Conservation (phyloP, 2,113 vertebrate genomes). For the cattle (Bos taurus) region DNA sequence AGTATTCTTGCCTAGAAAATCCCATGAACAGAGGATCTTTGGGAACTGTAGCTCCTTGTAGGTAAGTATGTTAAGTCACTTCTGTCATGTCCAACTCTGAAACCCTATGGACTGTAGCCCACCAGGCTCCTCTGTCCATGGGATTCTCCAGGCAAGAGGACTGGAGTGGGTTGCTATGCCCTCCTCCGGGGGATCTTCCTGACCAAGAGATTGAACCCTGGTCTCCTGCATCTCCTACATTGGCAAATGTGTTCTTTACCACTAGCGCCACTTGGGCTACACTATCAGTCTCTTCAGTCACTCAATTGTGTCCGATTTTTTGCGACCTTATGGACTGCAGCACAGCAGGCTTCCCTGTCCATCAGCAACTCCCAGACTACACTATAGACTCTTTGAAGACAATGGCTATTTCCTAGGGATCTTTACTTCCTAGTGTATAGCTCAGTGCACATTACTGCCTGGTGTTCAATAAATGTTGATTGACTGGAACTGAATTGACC, state of each 20-base stretch:
- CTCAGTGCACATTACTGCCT: not conserved
- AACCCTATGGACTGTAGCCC: not conserved
- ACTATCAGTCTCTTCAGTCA: not conserved
- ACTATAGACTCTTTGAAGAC: not conserved
- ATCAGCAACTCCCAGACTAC: not conserved
- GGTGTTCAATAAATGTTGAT: not conserved
- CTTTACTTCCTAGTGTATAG: not conserved
- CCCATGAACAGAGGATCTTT: not conserved
- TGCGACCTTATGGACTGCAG: rapidly evolving
- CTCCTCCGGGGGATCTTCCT: not conserved
- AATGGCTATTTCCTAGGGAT: not conserved
- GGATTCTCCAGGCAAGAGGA: not conserved
- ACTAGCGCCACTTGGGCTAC: not conserved
- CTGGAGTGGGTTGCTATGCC: not conserved
- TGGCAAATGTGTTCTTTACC: not conserved
- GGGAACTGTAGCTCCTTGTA: not conserved
- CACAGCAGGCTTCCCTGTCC: not conserved
- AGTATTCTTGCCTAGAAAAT: not conserved
- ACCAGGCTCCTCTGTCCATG: not conserved
- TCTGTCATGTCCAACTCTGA: not conserved
- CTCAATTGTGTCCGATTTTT: not conserved
- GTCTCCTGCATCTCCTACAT: not conserved
- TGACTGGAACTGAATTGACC: not conserved
- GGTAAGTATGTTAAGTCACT: not conserved
- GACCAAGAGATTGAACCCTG: not conserved